A percentile compares a stretch with the other conserved stretches of the same genome.
Evolutionary conservation across 2,113 vertebrate species (phyloP).

Genomic region (Neomonachus schauinslandi): DNA sequence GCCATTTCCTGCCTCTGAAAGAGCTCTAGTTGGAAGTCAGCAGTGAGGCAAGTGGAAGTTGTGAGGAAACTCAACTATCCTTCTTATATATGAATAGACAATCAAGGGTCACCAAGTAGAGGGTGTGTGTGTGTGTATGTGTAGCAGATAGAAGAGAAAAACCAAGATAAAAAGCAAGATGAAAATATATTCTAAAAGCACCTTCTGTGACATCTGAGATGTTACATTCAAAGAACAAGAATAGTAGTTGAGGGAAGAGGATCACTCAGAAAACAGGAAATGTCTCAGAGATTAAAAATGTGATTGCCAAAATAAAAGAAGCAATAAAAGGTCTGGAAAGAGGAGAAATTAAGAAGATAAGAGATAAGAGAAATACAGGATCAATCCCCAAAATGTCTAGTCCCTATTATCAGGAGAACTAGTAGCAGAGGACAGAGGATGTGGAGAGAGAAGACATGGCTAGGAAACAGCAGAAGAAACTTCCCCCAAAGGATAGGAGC

Average conservation of each 20-base stretch:
- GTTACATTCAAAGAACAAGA: not conserved
- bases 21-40: not conserved
- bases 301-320: not conserved
- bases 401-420: not conserved
- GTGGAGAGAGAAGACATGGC: not conserved
- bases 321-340: not conserved
- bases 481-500: not conserved
- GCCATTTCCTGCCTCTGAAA: not conserved
- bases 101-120: not conserved
- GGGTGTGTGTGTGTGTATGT: not conserved
- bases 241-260: not conserved
- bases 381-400: not conserved
- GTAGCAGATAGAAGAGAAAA: not conserved
- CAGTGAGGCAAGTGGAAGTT: not conserved
- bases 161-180: not conserved
- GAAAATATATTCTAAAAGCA: not conserved
- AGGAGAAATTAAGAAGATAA: not conserved
- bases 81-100: not conserved
- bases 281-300: not conserved
- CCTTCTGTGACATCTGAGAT: not conserved
- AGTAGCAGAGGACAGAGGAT: not conserved
- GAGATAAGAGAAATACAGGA: not conserved
- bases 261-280: constrained; percentile 2
- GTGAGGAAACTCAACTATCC: not conserved
- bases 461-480: not conserved